Conservation (phyloP, 92 coral and sea anemone species). For the Porites lobata region DNA sequence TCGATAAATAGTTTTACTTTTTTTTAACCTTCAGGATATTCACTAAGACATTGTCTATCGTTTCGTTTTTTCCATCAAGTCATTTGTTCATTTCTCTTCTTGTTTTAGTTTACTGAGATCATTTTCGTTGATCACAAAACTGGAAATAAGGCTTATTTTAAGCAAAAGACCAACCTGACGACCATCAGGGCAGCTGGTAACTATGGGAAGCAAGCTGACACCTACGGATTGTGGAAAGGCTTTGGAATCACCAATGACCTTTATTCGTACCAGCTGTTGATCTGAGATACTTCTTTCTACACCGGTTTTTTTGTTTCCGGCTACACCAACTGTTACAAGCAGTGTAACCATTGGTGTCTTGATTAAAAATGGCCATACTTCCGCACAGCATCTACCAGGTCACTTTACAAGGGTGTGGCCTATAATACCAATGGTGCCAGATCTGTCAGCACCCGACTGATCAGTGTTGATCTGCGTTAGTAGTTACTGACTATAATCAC, state of each 20-base stretch:
- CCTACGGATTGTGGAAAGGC: conserved; percentile 36
- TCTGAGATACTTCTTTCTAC: conserved; percentile 18
- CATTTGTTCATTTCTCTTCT: too few species aligned
- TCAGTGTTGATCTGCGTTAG: conserved; percentile 52
- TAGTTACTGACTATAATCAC: not conserved
- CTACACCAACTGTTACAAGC: conserved; percentile 34
- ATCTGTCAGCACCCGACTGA: not conserved
- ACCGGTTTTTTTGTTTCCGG: conserved; percentile 53
- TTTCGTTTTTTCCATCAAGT: too few species aligned
- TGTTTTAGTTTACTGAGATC: conserved; percentile 4
- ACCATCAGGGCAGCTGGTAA: conserved; percentile 12
- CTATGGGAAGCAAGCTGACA: conserved; percentile 24
- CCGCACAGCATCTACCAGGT: conserved; percentile 32
- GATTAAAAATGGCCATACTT: conserved; percentile 33
- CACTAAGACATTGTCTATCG: not conserved
- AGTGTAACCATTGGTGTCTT: conserved; percentile 24
- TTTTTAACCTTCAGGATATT: too few species aligned
- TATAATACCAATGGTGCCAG: conserved; percentile 40
- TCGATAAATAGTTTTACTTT: too few species aligned
- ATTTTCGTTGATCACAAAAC: conserved; percentile 12
- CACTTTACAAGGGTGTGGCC: conserved; percentile 31
- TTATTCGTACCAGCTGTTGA: conserved; percentile 8
- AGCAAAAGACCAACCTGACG: not conserved
- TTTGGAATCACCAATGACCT: not conserved
- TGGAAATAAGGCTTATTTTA: conserved; percentile 32